A percentile compares a stretch with the other conserved stretches of the same genome.
Conservation (phyloP, 2,888 invertebrate genomes). For the Cosmia trapezina region DNA sequence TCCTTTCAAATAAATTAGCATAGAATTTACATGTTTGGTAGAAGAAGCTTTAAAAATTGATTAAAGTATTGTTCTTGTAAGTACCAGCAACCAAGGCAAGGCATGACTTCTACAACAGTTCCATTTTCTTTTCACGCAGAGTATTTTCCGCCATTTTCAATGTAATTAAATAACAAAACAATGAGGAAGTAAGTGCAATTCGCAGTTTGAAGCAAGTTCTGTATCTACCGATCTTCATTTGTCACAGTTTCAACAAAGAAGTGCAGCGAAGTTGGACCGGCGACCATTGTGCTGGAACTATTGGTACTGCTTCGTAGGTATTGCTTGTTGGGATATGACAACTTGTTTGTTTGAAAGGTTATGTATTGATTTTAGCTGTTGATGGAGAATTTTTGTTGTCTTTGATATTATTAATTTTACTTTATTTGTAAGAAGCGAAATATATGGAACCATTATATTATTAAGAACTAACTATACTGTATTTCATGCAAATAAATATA, state of each 20-base stretch:
- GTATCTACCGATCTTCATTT: conserved; percentile 16
- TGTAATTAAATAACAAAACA: conserved; percentile 19
- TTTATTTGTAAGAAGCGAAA: no score
- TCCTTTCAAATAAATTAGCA: no score
- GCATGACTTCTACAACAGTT: neutral
- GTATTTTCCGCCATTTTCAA: neutral
- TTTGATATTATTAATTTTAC: no score
- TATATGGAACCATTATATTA: no score
- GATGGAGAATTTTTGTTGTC: neutral
- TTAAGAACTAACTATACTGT: no score
- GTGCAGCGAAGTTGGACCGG: conserved; percentile 18
- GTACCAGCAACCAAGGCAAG: neutral
- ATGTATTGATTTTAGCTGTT: neutral
- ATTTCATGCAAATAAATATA: no score
- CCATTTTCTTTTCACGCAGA: neutral
- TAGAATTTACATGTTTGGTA: neutral
- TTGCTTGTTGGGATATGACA: neutral
- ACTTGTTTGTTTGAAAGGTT: neutral
- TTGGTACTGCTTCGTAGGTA: neutral
- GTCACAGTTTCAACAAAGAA: conserved; percentile 18
- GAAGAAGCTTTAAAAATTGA: neutral
- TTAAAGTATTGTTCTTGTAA: neutral
- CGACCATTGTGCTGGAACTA: conserved; percentile 1
- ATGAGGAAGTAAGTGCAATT: neutral
- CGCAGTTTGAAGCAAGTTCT: conserved; percentile 23